Conservation (phyloP, 2,113 vertebrate genomes). For the Callaeas wilsoni region DNA sequence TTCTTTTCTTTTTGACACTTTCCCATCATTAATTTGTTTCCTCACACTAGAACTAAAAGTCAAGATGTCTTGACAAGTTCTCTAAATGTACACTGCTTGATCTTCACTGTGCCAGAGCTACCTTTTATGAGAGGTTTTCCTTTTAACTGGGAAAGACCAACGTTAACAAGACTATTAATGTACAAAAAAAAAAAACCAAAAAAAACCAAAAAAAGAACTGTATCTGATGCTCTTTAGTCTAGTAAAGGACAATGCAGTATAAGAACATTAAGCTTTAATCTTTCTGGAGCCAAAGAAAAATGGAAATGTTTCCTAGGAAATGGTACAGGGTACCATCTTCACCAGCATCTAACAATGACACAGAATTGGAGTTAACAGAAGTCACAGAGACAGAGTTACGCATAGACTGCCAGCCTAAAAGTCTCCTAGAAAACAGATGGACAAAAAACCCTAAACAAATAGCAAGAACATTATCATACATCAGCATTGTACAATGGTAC, state of each 20-base stretch:
- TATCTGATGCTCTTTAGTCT: not conserved
- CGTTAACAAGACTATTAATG: not conserved
- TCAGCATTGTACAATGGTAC: not conserved
- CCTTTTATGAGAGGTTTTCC: not conserved
- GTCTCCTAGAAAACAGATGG: not conserved
- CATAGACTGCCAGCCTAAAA: not conserved
- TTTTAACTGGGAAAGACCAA: not conserved
- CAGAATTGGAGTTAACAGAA: not conserved
- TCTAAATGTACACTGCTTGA: not conserved
- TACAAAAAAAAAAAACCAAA: not conserved
- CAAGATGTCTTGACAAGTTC: not conserved
- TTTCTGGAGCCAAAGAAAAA: not conserved
- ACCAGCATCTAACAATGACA: not conserved
- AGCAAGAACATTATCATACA: not conserved
- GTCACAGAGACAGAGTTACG: not conserved
- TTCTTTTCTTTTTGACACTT: not conserved
- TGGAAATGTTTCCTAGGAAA: not conserved
- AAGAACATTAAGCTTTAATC: not conserved
- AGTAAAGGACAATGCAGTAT: not conserved
- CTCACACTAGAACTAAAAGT: not conserved
- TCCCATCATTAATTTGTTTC: not conserved
- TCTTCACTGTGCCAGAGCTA: not conserved
- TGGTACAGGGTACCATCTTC: not conserved
- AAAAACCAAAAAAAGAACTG: not conserved
- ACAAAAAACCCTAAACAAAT: not conserved